Percentiles rank a stretch among this genome's conserved stretches.
Conservation (phyloP, 2,888 invertebrate genomes). For the Papilio protenor region DNA sequence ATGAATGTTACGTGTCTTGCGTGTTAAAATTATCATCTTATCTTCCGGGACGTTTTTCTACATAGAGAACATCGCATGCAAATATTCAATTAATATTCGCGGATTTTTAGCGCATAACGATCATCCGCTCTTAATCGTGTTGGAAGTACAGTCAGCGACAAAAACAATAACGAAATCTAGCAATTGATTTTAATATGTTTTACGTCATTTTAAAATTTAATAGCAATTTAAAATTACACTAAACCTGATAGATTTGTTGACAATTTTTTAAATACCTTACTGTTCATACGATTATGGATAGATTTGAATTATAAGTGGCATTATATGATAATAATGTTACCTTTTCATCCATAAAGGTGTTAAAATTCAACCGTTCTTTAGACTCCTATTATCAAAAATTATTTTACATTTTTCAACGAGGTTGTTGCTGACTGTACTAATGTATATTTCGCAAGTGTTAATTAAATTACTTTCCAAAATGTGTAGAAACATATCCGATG, state of each 20-base stretch:
- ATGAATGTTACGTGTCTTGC: background rate
- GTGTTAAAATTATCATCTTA: background rate
- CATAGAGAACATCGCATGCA: conserved; percentile 36
- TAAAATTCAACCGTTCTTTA: no score
- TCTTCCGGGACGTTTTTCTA: conserved; percentile 3
- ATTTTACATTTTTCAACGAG: no score
- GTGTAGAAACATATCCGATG: conserved; percentile 19
- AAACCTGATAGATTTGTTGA: no score
- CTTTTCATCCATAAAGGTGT: no score
- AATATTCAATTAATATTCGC: conserved; percentile 36
- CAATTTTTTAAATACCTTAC: no score
- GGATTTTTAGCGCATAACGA: conserved; percentile 37
- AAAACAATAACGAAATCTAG: background rate
- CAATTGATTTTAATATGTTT: background rate
- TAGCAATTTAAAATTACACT: no score
- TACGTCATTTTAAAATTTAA: background rate
- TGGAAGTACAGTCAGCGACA: conserved; percentile 20
- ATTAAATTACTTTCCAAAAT: conserved; percentile 34
- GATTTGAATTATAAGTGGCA: no score
- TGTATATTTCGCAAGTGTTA: conserved; percentile 26
- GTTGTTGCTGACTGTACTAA: background rate
- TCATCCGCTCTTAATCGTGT: conserved; percentile 23
- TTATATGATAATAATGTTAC: no score
- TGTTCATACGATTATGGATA: no score
- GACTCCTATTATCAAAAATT: no score